A percentile compares a stretch with the other conserved stretches of the same genome.
phyloP scores from a whole-genome alignment of 1,140 invertebrate genomes.

The Metopolophium dirhodum region DNA sequence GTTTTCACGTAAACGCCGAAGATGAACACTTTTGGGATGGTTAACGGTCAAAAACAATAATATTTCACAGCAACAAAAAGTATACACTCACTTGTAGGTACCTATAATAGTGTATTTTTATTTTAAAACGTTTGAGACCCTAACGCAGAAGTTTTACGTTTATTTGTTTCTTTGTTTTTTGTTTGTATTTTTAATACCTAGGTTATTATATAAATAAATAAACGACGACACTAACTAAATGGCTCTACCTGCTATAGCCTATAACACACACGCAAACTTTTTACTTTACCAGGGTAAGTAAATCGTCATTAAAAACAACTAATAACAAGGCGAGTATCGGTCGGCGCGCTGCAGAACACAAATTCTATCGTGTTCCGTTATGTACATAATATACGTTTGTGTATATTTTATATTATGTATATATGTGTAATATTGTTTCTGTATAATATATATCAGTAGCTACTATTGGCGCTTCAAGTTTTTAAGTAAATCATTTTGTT shows the following conservation, averaged over 20 bases:
- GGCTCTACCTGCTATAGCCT: neutral
- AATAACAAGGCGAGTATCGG: neutral
- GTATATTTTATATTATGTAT: neutral
- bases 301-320: neutral
- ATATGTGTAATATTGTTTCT: neutral
- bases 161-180: neutral
- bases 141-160: neutral
- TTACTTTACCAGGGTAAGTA: neutral
- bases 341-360: neutral
- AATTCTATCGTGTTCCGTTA: neutral
- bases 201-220: neutral
- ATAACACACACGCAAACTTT: neutral
- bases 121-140: neutral
- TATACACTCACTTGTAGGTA: neutral
- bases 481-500: slow-evolving; percentile 46
- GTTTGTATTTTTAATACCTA: neutral
- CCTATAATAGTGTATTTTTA: neutral
- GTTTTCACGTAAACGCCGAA: neutral
- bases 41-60: neutral
- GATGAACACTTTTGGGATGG: neutral
- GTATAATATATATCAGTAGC: neutral
- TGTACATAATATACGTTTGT: neutral
- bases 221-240: neutral
- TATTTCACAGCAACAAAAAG: neutral
- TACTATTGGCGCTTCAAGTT: neutral